Base-by-base conservation (phyloP, 2,797 vertebrate species). In the Centropyge bicolor region DNA sequence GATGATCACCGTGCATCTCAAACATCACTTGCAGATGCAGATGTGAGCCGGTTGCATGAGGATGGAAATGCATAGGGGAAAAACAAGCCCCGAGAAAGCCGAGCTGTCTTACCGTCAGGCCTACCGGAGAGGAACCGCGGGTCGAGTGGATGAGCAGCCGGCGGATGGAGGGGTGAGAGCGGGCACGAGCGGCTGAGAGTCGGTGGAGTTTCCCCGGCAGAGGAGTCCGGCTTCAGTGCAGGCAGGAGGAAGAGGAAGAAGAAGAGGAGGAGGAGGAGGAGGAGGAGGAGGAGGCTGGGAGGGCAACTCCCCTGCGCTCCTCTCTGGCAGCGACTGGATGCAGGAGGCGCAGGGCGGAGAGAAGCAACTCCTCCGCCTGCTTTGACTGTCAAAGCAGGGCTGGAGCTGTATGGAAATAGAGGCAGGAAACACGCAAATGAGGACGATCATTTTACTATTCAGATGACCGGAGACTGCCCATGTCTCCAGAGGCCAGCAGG, bases 321-420 rank as follows among this genome's bases (percentile, higher is more conserved):
- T 70, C 82, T 79, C 59, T 10, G 78, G 12, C 76, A 76, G 80
- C 69, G 90, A 83, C 89, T 87, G 85, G 87, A 91, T 83, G 90
- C 63, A 74, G 76, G 89, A 86, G 70, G 88, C 83, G 81, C 84
- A 86, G 90, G 81, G 85, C 69, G 80, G 87, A 72, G 84, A 31
- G 1, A 78, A 8, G 41, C 36, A 69, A 64, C 49, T 13, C 2
- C 52, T 49, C 71, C 71, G 81, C 70, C 82, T 79, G 73, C 2
- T 92, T 91, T 94, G 86, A 81, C 82, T 76, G 88, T 72, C 86
- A 94, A 93, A 93, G 75, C 41, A 85, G 61, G 4, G 16, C 55
- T 6, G 55, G 40, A 65, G 74, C 62, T 89, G 89, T 70, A 91
- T 85, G 91, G 85, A 93, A 91, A 91, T 86, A 3, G 54, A 57